These are phyloP conservation scores for Esperia sulphurella DNA, from an alignment of 2,888 invertebrate genomes.

Conservation along the genomic window DNA sequence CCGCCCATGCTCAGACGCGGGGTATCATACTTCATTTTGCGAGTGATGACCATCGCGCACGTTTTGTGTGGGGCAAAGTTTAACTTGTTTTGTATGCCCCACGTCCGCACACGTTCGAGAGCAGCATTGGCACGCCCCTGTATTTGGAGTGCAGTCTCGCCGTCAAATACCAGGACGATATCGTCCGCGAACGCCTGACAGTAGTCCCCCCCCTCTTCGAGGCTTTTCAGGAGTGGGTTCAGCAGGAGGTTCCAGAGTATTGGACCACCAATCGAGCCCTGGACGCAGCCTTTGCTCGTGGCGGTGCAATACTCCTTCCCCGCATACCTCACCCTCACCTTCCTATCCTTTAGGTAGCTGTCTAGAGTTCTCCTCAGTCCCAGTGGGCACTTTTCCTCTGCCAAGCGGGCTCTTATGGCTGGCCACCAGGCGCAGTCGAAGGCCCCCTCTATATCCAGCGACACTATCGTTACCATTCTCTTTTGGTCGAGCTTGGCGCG, in stretches of 20 bases:
- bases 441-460: constrained; percentile 13
- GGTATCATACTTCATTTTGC: constrained; percentile 9
- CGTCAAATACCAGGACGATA: constrained; percentile 8
- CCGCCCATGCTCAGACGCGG: constrained; percentile 12
- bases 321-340: not conserved
- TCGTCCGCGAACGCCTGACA: constrained; percentile 15
- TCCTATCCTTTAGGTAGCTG: constrained; percentile 3
- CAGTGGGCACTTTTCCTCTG: constrained; percentile 6
- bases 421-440: constrained; percentile 14
- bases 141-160: constrained; percentile 5
- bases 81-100: constrained; percentile 13
- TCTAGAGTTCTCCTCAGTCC: constrained; percentile 4
- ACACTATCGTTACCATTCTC: constrained; percentile 6
- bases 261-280: constrained; percentile 15
- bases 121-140: constrained; percentile 7
- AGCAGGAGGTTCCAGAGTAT: constrained; percentile 14
- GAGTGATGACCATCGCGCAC: constrained; percentile 9
- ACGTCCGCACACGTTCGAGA: constrained; percentile 8
- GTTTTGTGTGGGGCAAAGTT: constrained; percentile 14
- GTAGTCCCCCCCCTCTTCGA: not conserved
- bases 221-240: constrained; percentile 7
- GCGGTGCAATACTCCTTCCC: not conserved
- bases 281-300: constrained; percentile 11
- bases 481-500: not conserved
- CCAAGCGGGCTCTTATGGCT: not conserved